Percentiles rank a stretch among this genome's conserved stretches.
Evolutionary conservation across 2,113 vertebrate species (phyloP).

Genomic region (Neoarius graeffei): DNA sequence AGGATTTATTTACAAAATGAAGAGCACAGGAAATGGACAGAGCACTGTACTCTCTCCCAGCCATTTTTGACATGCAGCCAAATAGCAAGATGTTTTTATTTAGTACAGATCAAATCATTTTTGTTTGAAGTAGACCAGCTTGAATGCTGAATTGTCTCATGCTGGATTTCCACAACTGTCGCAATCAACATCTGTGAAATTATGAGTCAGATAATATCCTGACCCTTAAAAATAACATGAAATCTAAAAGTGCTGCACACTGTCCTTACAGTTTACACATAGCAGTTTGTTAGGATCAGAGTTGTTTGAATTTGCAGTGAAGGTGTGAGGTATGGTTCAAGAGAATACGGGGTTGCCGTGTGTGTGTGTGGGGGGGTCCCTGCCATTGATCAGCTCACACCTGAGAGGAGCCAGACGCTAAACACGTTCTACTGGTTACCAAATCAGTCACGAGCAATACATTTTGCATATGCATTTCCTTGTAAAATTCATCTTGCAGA

Average conservation of each 20-base stretch:
- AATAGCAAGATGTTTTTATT: not conserved
- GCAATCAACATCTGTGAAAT: not conserved
- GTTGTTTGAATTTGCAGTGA: not conserved
- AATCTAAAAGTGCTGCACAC: not conserved
- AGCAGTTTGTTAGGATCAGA: not conserved
- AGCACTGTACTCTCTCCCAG: not conserved
- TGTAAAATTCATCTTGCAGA: not conserved
- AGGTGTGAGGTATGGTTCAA: not conserved
- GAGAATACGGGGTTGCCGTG: not conserved
- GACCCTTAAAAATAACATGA: not conserved
- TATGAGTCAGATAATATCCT: not conserved
- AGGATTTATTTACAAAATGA: not conserved
- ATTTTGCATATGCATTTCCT: not conserved
- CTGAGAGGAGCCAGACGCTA: not conserved
- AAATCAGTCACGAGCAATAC: not conserved
- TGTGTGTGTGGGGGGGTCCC: not conserved
- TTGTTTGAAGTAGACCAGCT: not conserved
- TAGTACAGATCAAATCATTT: not conserved
- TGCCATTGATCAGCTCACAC: not conserved
- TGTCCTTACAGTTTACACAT: not conserved
- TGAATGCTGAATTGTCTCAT: not conserved
- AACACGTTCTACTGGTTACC: not conserved
- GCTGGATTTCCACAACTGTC: not conserved
- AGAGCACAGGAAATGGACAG: not conserved
- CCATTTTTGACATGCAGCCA: not conserved